Base-by-base conservation (phyloP, 1,140 invertebrate genomes). In the Trichogramma pretiosum region DNA sequence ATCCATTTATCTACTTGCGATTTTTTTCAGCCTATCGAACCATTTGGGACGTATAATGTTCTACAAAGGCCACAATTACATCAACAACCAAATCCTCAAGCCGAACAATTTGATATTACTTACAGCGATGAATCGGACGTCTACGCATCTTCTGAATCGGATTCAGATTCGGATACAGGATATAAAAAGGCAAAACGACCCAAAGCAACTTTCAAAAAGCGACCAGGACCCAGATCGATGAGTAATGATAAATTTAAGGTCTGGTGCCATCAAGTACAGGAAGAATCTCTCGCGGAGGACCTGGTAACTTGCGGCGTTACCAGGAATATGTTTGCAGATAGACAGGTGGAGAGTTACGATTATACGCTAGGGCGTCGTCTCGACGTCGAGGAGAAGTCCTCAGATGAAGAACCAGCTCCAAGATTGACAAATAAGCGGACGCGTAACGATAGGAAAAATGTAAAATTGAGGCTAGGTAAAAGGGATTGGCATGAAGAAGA, bases 301-400 rank as follows among this genome's bases (percentile, higher is more conserved):
- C 69, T 82, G 56, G 70, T 75, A 5, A 75, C 72, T 3, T 78
- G 76, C 57, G 75, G 76, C 52, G 77, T 81, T 11, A 79, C 72
- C 2, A 69, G 68, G 35, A 76, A 64, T 49, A 63, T 57, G 11
- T 67, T 70, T 55, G 67, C 72, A 35, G 74, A 71, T 49, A 67
- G 80, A 16, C 75, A 67, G 59, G 77, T 81, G 1, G 80, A 82
- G 53, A 77, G 70, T 62, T 81, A 82, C 55, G 74, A 78, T 57
- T 75, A 69, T 46, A 68, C 61, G 5, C 34, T 59, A 13, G 42
- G 53, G 28, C 68, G 73, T 52, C 48, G 56, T 54, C 32, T 67
- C 59, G 37, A 59, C 56, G 21, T 17, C 18, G 60, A 55, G 8
- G 62, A 74, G 4, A 70, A 72, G 47, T 76, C 73, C 50, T 62